phyloP scores from a whole-genome alignment of 2,888 invertebrate species.

The Coenonympha glycerion region DNA sequence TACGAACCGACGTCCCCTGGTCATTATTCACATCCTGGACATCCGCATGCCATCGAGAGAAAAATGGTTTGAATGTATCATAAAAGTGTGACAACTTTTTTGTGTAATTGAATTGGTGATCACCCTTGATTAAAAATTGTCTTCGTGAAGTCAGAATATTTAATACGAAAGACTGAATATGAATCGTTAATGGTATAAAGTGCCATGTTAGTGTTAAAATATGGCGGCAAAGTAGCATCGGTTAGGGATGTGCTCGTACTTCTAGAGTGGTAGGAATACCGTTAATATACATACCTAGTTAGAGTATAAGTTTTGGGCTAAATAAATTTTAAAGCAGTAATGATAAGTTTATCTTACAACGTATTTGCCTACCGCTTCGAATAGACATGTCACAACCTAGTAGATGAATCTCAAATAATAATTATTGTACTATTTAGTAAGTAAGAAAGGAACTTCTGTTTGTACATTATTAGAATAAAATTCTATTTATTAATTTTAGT shows the following conservation, averaged over 20 bases:
- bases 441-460: no score
- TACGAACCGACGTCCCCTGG: constrained; percentile 84
- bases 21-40: constrained; percentile 75
- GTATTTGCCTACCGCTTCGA: constrained; percentile 34
- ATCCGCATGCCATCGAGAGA: constrained; percentile 71
- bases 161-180: constrained; percentile 66
- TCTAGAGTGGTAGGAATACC: constrained; percentile 16
- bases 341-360: constrained; percentile 5
- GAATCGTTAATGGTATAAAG: constrained; percentile 64
- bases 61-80: constrained; percentile 54
- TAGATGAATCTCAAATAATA: constrained; percentile 64
- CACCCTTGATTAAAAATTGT: constrained; percentile 11
- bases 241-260: constrained; percentile 13
- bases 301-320: constrained; percentile 8
- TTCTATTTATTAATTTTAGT: constrained; percentile 57
- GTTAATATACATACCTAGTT: no score
- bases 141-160: constrained; percentile 37
- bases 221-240: constrained; percentile 29
- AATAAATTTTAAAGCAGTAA: constrained; percentile 31
- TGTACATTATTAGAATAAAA: constrained; percentile 51
- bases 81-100: not conserved
- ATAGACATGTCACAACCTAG: constrained; percentile 41
- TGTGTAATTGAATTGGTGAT: constrained; percentile 1
- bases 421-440: constrained; percentile 38
- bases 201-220: constrained; percentile 73